Evolutionary conservation across 2,888 invertebrate genomes (phyloP).

Genomic region (Chironomus tentans): DNA sequence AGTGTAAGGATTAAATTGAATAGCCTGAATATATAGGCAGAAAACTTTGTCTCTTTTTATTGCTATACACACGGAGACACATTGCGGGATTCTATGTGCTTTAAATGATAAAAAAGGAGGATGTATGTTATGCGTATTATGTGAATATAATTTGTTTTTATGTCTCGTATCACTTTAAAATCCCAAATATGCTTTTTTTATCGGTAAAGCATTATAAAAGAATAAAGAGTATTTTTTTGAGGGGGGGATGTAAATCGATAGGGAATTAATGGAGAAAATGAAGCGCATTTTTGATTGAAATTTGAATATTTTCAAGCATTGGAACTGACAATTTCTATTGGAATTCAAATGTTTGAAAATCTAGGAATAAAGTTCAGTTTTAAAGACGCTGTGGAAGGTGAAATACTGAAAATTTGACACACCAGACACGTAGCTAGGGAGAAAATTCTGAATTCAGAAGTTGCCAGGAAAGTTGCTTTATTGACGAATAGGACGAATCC

Average conservation of each 20-base stretch:
- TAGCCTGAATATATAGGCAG: not conserved
- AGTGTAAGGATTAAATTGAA: constrained; percentile 1
- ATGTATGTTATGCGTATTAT: constrained; percentile 12
- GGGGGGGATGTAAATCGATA: not conserved
- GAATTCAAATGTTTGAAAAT: no score
- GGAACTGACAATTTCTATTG: no score
- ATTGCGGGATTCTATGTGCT: not conserved
- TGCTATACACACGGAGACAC: no score
- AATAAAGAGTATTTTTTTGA: not conserved
- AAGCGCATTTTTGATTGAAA: not conserved
- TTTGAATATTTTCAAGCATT: no score
- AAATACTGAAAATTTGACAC: no score
- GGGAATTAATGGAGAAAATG: not conserved
- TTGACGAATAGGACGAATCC: no score
- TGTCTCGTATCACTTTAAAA: constrained; percentile 20
- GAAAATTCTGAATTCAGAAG: no score
- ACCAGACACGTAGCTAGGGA: no score
- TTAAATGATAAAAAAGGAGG: not conserved
- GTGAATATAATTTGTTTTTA: constrained; percentile 26
- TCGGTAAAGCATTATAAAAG: constrained; percentile 8
- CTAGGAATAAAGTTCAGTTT: no score
- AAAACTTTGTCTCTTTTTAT: not conserved
- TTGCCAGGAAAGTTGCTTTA: no score
- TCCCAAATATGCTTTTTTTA: constrained; percentile 24
- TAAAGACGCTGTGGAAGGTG: no score